Percentiles rank a stretch among this genome's conserved stretches.
Evolutionary conservation across 53 echinoderm and acorn worm genomes (phyloP).

Genomic region (Arbacia lixula): DNA sequence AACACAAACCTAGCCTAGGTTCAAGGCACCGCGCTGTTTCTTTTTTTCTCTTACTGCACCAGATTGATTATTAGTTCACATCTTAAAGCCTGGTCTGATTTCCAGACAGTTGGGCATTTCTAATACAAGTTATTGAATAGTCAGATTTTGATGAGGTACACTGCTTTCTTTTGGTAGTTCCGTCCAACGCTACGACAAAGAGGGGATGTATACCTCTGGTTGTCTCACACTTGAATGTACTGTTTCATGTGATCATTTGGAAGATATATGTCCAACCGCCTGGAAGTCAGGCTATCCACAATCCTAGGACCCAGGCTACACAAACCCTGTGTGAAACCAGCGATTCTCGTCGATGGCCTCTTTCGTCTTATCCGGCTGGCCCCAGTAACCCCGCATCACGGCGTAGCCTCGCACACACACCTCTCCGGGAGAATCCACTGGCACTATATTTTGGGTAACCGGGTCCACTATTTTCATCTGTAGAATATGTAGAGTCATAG

Average conservation of each 20-base stretch:
- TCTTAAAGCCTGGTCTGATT: no score
- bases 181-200: no score
- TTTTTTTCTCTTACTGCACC: no score
- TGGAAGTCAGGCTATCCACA: neutral
- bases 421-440: conserved; percentile 20
- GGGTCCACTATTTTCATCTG: conserved; percentile 29
- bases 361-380: neutral
- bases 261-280: neutral
- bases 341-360: conserved; percentile 10
- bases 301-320: neutral
- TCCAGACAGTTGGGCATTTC: no score
- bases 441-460: neutral
- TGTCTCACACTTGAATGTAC: neutral
- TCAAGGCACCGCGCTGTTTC: no score
- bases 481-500: no score
- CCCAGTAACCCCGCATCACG: conserved; percentile 29
- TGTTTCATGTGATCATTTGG: neutral
- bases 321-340: conserved; percentile 6
- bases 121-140: no score
- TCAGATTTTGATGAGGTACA: no score
- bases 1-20: no score
- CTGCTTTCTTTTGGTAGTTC: neutral
- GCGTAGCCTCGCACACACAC: conserved; percentile 18
- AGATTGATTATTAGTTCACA: no score
- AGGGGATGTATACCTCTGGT: neutral